A percentile compares a stretch with the other conserved stretches of the same genome.
These are phyloP conservation scores for Drosophila athabasca DNA, from an alignment of 1,140 invertebrate genomes.

Conservation along the genomic window DNA sequence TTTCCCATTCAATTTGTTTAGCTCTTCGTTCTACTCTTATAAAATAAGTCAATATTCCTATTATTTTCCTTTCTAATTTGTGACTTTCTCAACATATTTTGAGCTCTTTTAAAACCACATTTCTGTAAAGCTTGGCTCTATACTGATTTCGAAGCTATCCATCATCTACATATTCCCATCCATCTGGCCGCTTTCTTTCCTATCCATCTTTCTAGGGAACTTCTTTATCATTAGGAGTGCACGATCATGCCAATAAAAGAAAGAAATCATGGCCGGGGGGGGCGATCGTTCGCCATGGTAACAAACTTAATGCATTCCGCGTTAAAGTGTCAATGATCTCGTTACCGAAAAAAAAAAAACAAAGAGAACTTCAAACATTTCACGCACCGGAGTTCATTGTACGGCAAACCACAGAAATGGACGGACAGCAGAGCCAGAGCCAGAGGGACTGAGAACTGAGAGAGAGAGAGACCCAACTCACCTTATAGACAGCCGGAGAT, in stretches of 20 bases:
- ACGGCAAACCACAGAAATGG: constrained; percentile 49
- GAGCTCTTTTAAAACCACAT: no score
- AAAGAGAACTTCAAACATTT: constrained; percentile 77
- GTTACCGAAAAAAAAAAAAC: constrained; percentile 59
- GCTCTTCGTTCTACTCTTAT: no score
- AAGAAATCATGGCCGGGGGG: constrained; percentile 44
- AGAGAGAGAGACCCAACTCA: constrained; percentile 31
- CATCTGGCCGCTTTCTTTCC: constrained; percentile 54
- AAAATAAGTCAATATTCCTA: background rate
- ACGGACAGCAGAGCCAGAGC: constrained; percentile 21
- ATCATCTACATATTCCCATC: constrained; percentile 32
- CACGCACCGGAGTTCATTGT: constrained; percentile 76
- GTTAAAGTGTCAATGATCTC: constrained; percentile 81
- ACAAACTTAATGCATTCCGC: constrained; percentile 81
- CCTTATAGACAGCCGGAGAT: constrained; percentile 26
- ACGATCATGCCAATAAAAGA: constrained; percentile 81
- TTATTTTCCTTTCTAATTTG: background rate
- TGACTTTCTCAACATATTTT: constrained; percentile 8
- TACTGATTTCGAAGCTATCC: constrained; percentile 16
- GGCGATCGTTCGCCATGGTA: constrained; percentile 67
- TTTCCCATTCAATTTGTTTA: no score
- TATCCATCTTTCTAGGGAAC: constrained; percentile 63
- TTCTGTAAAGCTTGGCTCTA: background rate
- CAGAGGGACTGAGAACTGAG: constrained; percentile 8
- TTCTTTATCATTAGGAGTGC: constrained; percentile 79